These are phyloP conservation scores for Papilio elwesi DNA, from an alignment of 2,888 invertebrate genomes.

Conservation along the genomic window DNA sequence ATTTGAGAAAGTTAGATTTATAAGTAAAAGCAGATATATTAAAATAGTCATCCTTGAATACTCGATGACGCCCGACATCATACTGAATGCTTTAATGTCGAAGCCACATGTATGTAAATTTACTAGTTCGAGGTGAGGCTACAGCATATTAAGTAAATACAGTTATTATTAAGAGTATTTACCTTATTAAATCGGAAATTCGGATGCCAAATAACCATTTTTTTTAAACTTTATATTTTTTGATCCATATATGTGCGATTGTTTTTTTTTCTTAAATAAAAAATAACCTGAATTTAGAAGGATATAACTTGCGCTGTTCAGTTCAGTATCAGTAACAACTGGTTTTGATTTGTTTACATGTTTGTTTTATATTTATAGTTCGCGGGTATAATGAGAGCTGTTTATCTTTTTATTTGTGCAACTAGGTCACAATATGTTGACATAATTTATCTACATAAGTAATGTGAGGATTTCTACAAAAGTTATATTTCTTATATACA, in stretches of 20 bases:
- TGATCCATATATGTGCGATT: too few species aligned
- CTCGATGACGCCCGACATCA: conserved; percentile 4
- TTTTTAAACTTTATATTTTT: too few species aligned
- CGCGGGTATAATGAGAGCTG: background rate
- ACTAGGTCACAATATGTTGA: conserved; percentile 1
- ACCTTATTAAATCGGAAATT: too few species aligned
- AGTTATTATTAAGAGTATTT: too few species aligned
- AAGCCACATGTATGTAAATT: conserved; percentile 11
- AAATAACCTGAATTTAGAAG: too few species aligned
- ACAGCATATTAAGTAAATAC: background rate
- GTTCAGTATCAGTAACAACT: background rate
- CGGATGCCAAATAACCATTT: too few species aligned
- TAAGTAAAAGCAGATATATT: conserved; percentile 7
- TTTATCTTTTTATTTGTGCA: conserved; percentile 5
- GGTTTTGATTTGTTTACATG: background rate
- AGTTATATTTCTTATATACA: too few species aligned
- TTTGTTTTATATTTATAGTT: background rate
- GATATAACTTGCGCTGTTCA: too few species aligned
- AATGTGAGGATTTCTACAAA: background rate
- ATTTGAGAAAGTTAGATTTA: conserved; percentile 19
- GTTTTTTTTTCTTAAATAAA: too few species aligned
- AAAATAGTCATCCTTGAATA: conserved; percentile 12
- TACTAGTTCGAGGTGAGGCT: background rate
- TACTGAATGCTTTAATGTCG: conserved; percentile 11
- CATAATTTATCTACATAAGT: background rate